phyloP scores from a whole-genome alignment of 2,113 vertebrate genomes.

The Sinocyclocheilus maitianheensis region DNA sequence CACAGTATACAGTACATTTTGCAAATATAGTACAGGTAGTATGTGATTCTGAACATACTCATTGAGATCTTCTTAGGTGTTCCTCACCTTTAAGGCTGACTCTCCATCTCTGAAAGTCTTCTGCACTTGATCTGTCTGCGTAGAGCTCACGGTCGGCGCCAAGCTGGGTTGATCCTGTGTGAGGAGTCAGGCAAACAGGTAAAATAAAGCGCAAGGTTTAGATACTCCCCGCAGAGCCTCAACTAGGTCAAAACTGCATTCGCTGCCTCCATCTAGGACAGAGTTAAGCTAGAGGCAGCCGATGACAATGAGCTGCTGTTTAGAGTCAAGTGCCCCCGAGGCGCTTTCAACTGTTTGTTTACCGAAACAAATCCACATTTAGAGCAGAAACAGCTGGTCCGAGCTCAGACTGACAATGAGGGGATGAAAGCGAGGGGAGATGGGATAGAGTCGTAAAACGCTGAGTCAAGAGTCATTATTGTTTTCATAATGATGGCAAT shows the following conservation, averaged over 20 bases:
- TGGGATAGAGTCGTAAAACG: neutral
- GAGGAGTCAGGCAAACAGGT: conserved; percentile 9
- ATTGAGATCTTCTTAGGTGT: no score
- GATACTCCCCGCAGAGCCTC: neutral
- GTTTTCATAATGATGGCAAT: conserved; percentile 1
- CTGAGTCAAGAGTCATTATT: neutral
- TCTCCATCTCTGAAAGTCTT: conserved; percentile 70
- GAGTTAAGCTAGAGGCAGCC: neutral
- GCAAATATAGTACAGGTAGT: neutral
- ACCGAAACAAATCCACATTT: conserved; percentile 1
- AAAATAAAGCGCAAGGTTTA: conserved; percentile 10
- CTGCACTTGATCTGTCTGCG: conserved; percentile 60
- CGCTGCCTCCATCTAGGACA: conserved; percentile 33
- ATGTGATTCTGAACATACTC: neutral
- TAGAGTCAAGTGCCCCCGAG: neutral
- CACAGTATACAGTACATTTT: neutral
- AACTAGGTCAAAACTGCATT: conserved; percentile 21
- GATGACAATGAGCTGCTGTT: neutral
- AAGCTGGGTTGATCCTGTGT: conserved; percentile 69
- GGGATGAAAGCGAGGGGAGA: neutral
- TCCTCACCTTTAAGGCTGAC: conserved; percentile 65
- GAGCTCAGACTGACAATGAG: conserved; percentile 10
- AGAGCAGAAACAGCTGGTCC: conserved; percentile 13
- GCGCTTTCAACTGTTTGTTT: conserved; percentile 20
- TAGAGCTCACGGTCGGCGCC: conserved; percentile 50